These are phyloP conservation scores for Diuraphis noxia DNA, from an alignment of 1,140 invertebrate species.

Conservation along the genomic window DNA sequence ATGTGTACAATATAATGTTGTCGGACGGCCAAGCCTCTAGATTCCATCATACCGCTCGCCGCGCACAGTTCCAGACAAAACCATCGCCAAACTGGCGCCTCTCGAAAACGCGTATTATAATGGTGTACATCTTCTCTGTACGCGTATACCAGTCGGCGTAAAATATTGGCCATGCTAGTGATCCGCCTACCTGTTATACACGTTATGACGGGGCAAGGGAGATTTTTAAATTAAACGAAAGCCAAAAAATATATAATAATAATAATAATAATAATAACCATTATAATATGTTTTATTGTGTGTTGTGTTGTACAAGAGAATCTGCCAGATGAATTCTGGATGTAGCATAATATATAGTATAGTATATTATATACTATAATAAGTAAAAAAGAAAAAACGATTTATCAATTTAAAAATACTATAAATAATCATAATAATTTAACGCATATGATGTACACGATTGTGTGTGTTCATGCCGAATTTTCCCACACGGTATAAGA, in stretches of 20 bases:
- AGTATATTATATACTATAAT: neutral
- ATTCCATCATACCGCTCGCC: constrained; percentile 31
- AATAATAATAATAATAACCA: constrained; percentile 36
- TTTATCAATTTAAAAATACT: constrained; percentile 23
- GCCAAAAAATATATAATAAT: constrained; percentile 43
- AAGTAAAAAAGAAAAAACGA: constrained; percentile 33
- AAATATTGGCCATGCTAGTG: constrained; percentile 44
- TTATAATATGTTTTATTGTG: constrained; percentile 34
- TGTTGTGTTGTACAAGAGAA: neutral
- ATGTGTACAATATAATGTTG: neutral
- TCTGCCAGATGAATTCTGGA: constrained; percentile 23
- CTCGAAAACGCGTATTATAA: constrained; percentile 36
- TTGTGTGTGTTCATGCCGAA: neutral
- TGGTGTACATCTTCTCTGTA: neutral
- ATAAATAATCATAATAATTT: neutral
- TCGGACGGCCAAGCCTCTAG: constrained; percentile 41
- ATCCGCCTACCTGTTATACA: constrained; percentile 49
- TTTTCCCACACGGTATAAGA: constrained; percentile 23
- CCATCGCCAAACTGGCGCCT: constrained; percentile 53
- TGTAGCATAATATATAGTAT: neutral
- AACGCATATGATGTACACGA: neutral
- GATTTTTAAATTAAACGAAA: constrained; percentile 54
- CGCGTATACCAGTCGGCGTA: neutral
- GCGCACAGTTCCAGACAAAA: constrained; percentile 41
- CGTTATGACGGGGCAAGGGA: neutral